Conservation (phyloP, 2,113 vertebrate species). For the Hippocampus comes region DNA sequence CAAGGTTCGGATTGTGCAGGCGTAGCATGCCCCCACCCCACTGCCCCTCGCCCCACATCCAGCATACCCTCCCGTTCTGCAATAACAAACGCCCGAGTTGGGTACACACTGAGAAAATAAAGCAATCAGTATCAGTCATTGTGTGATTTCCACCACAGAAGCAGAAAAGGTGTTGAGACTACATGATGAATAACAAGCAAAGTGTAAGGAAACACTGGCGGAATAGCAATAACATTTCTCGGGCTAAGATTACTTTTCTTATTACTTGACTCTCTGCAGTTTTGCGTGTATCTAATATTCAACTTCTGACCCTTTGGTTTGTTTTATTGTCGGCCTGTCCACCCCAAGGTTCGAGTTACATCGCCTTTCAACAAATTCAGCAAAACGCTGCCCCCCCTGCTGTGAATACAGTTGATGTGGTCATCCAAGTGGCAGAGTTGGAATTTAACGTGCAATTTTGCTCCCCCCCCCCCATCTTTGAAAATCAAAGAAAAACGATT, state of each 20-base stretch:
- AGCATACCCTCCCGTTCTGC: constrained; percentile 64
- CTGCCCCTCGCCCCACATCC: constrained; percentile 4
- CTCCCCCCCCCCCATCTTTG: no score
- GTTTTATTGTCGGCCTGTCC: constrained; percentile 45
- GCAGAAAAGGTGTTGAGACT: constrained; percentile 74
- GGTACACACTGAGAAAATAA: constrained; percentile 71
- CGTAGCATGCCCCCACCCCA: constrained; percentile 50
- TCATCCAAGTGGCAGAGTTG: constrained; percentile 8
- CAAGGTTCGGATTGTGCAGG: constrained; percentile 64
- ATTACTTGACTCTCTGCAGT: constrained; percentile 52
- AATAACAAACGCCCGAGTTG: constrained; percentile 70
- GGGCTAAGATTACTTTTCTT: constrained; percentile 64
- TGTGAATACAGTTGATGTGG: constrained; percentile 28
- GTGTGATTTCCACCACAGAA: constrained; percentile 67
- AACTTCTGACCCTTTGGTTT: constrained; percentile 40
- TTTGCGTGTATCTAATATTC: constrained; percentile 43
- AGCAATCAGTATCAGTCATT: constrained; percentile 69
- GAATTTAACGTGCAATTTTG: constrained; percentile 7
- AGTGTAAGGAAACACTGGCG: constrained; percentile 60
- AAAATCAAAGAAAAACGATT: no score
- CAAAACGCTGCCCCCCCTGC: constrained; percentile 24
- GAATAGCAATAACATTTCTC: constrained; percentile 53
- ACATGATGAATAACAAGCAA: constrained; percentile 73
- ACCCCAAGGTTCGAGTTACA: constrained; percentile 23
- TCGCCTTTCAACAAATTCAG: constrained; percentile 22